Percentiles rank a stretch among this genome's conserved stretches.
Evolutionary conservation across 2,888 invertebrate genomes (phyloP).

Genomic region (Eudasyphora cyanicolor): DNA sequence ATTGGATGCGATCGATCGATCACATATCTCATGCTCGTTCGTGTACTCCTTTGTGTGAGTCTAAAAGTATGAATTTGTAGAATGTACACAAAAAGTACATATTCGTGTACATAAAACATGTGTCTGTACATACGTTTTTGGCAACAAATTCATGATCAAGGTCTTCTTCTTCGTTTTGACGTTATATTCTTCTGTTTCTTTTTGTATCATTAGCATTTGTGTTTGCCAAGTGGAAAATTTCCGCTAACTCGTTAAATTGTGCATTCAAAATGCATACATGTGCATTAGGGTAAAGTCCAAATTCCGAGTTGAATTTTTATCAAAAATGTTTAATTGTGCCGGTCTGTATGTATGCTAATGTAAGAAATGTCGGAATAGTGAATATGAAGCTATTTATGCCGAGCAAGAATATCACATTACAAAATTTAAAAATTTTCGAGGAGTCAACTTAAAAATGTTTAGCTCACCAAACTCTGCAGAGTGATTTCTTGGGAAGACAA

Average conservation of each 20-base stretch:
- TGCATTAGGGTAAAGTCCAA: not conserved
- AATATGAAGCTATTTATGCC: no score
- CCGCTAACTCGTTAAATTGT: slow-evolving; percentile 51
- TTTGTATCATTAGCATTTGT: slow-evolving; percentile 35
- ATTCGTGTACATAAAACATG: not conserved
- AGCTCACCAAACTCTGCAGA: no score
- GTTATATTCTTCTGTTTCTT: slow-evolving; percentile 45
- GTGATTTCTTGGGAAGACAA: no score
- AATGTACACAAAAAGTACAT: not conserved
- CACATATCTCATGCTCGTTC: no score
- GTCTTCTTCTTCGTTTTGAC: slow-evolving; percentile 48
- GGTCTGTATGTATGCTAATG: no score
- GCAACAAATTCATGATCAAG: slow-evolving; percentile 66
- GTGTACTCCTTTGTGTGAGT: not conserved
- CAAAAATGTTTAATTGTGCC: no score
- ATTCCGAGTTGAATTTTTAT: no score
- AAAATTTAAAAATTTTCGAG: no score
- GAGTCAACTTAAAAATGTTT: no score
- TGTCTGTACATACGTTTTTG: slow-evolving; percentile 53
- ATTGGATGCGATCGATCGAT: no score
- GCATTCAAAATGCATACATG: not conserved
- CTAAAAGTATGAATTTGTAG: slow-evolving; percentile 12
- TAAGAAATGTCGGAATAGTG: no score
- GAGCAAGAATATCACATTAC: no score
- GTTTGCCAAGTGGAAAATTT: slow-evolving; percentile 67